Evolutionary conservation across 2,113 vertebrate species (phyloP).

Genomic region (Scopus umbretta): DNA sequence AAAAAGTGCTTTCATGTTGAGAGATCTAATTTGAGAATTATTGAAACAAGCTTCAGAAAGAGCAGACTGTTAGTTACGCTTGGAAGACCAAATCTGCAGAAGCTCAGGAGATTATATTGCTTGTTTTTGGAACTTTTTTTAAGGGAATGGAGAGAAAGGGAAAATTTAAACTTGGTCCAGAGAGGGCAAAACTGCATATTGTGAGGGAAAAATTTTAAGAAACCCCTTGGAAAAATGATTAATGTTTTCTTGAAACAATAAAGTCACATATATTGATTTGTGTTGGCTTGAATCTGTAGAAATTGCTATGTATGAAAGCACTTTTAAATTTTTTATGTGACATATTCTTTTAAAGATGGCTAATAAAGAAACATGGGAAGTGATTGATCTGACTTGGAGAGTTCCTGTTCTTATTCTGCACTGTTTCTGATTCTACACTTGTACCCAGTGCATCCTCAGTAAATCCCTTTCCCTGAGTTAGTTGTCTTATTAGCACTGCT

Average conservation of each 20-base stretch:
- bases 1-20: background rate
- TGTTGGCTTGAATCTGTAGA: background rate
- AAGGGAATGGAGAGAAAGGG: background rate
- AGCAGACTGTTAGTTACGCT: constrained; percentile 1
- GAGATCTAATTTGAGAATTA: constrained; percentile 15
- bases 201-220: background rate
- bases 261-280: background rate
- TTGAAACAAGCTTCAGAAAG: background rate
- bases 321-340: background rate
- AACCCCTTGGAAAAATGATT: background rate
- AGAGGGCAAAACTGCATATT: background rate
- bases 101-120: background rate
- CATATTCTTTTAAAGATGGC: background rate
- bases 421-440: background rate
- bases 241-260: background rate
- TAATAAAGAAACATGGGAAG: background rate
- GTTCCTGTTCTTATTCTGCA: background rate
- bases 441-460: background rate
- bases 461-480: background rate
- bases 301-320: background rate
- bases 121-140: background rate
- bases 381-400: background rate
- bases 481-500: background rate
- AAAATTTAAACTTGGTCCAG: background rate
- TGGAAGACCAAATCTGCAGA: constrained; percentile 12